phyloP scores from a whole-genome alignment of 2,888 invertebrate species.

The Drosophila aldrichi region DNA sequence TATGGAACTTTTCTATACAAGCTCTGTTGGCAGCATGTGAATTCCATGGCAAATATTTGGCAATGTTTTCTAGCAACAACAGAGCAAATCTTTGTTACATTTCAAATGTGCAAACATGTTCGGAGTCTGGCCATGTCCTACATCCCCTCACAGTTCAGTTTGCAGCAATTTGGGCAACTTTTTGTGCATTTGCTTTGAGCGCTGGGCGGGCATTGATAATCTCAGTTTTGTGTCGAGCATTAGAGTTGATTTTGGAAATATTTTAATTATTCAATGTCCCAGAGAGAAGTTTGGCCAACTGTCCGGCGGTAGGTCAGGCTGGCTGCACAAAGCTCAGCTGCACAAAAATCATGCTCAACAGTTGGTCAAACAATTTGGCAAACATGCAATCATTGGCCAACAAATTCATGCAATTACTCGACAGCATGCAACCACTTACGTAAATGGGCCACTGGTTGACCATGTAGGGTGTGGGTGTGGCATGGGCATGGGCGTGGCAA shows the following conservation, averaged over 20 bases:
- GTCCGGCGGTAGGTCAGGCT: constrained; percentile 2
- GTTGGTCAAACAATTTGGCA: constrained; percentile 59
- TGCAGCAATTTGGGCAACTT: background rate
- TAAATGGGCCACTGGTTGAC: constrained; percentile 14
- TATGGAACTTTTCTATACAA: constrained; percentile 4
- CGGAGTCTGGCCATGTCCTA: no score
- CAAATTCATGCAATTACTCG: constrained; percentile 72
- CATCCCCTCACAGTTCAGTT: no score
- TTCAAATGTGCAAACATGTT: constrained; percentile 73
- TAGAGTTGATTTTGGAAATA: constrained; percentile 62
- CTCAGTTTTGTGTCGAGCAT: constrained; percentile 53
- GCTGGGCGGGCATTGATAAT: constrained; percentile 44
- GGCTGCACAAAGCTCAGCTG: constrained; percentile 55
- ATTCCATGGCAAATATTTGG: constrained; percentile 71
- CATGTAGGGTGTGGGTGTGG: background rate
- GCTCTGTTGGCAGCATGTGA: constrained; percentile 31
- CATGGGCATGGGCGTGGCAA: background rate
- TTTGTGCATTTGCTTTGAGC: constrained; percentile 3
- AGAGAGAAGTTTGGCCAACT: constrained; percentile 15
- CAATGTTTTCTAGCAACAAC: constrained; percentile 62
- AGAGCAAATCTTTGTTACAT: constrained; percentile 71
- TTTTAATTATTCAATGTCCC: constrained; percentile 64
- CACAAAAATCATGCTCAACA: constrained; percentile 57
- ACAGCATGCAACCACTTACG: constrained; percentile 44
- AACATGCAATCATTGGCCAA: constrained; percentile 65